Evolutionary conservation across 2,888 invertebrate species (phyloP).

Genomic region (Zygaena filipendulae): DNA sequence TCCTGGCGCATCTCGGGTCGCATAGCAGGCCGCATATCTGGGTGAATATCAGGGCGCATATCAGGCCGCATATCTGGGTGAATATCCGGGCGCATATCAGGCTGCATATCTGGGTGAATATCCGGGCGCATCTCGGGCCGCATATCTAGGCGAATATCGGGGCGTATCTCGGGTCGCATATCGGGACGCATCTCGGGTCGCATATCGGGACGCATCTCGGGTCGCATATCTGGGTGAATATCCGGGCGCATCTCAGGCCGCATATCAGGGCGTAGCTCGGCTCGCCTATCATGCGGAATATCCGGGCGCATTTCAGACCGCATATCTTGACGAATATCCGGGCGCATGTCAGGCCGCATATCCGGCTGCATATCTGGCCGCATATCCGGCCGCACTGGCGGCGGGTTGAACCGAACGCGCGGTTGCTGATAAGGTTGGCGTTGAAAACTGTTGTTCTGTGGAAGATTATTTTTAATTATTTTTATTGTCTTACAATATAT

Average conservation of each 20-base stretch:
- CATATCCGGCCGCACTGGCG: conserved; percentile 20
- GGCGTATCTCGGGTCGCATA: conserved; percentile 15
- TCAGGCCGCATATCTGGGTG: conserved; percentile 6
- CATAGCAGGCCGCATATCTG: conserved; percentile 12
- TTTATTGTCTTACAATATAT: not conserved
- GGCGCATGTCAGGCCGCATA: conserved; percentile 11
- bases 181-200: conserved; percentile 12
- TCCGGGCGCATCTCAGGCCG: conserved; percentile 14
- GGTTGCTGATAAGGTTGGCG: conserved; percentile 9
- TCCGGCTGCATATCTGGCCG: conserved; percentile 17
- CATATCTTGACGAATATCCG: conserved; percentile 15
- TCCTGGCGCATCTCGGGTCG: conserved; percentile 6
- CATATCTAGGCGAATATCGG: conserved; percentile 12
- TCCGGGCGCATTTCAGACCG: conserved; percentile 18
- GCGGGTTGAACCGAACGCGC: conserved; percentile 21
- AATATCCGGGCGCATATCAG: conserved; percentile 13
- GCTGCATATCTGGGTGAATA: conserved; percentile 10
- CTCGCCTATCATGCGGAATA: conserved; percentile 15
- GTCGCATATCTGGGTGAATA: conserved; percentile 13
- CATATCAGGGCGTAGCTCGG: conserved; percentile 18
- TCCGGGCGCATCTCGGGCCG: conserved; percentile 10
- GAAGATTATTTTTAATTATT: too few relatives aligned
- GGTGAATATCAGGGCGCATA: conserved; percentile 1
- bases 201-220: conserved; percentile 13
- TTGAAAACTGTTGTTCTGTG: conserved; percentile 33